Base-by-base conservation (phyloP, 1,140 invertebrate species). In the Gryon sp. region DNA sequence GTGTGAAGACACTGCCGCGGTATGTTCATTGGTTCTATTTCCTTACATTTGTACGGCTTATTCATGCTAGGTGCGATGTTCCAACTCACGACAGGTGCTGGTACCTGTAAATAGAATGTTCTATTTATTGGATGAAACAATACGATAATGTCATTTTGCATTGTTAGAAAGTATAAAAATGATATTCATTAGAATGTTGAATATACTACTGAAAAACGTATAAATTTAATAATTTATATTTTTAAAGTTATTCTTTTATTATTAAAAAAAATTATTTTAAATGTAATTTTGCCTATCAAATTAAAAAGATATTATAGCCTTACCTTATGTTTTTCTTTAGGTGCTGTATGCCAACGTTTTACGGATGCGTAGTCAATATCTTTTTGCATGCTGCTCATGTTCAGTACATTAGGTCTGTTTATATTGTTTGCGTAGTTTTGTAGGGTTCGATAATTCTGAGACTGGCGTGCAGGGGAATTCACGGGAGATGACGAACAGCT, bases 1-100 rank as follows among this genome's bases (percentile, higher is more conserved):
- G 93, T 91, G 68, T 91, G 88, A 22, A 95, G 88, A 81, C 91
- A 92, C 78, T 92, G 91, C 57, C 92, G 85, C 7, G 93, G 92
- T 82, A 95, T 92, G 83, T 88, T 90, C 76, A 84, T 91, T 76
- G 90, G 86, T 81, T 92, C 91, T 26, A 86, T 87, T 84, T 92
- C 91, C 68, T 89, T 89, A 80, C 91, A 91, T 76, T 90, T 91
- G 84, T 91, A 92, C 30, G 90, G 83, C 53, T 91, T 90, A 63
- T 89, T 90, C 91, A 92, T 92, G 65, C 90, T 91, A 1, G 92
- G 91, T 4, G 90, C 90, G 24, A 92, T 91, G 78, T 92, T 92
- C 91, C 92, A 92, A 66, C 86, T 87, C 19, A 91, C 88, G 18
- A 90, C 79, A 41, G 91, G 91, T 30, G 90, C 89, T 41, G 90